These are phyloP conservation scores for Silurus aristotelis DNA, from an alignment of 2,797 vertebrate species.

Conservation along the genomic window DNA sequence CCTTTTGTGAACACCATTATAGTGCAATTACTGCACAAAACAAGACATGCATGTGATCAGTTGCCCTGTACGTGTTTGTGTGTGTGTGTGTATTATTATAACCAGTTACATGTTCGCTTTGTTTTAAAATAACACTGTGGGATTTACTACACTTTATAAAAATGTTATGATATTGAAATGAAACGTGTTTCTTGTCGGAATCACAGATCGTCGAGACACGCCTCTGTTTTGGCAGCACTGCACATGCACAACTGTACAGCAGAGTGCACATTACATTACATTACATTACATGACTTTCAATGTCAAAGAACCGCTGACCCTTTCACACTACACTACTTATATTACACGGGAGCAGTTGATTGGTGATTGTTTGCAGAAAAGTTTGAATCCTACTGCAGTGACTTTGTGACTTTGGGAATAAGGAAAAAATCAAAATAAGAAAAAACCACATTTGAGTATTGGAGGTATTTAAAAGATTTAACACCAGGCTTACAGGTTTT, in stretches of 20 bases:
- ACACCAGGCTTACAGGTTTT: not conserved
- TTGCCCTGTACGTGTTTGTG: not conserved
- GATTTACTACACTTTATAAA: not conserved
- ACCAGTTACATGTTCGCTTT: not conserved
- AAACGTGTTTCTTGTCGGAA: not conserved
- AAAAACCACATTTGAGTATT: not conserved
- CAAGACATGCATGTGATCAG: not conserved
- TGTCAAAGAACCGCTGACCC: not conserved
- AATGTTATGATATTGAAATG: not conserved
- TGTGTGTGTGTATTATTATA: not conserved
- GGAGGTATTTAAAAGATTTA: not conserved
- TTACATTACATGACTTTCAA: not conserved
- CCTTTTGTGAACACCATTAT: slow-evolving; percentile 15
- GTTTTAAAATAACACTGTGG: not conserved
- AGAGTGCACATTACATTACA: not conserved
- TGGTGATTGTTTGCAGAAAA: not conserved
- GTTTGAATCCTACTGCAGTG: not conserved
- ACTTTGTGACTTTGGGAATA: not conserved
- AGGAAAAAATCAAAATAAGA: not conserved
- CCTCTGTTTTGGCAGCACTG: not conserved
- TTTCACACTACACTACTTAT: not conserved
- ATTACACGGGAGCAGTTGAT: not conserved
- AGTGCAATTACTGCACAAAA: not conserved
- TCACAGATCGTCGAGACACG: not conserved
- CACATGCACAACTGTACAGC: too few relatives aligned